phyloP scores from a whole-genome alignment of 2,113 vertebrate species.

The Pongo abelii region DNA sequence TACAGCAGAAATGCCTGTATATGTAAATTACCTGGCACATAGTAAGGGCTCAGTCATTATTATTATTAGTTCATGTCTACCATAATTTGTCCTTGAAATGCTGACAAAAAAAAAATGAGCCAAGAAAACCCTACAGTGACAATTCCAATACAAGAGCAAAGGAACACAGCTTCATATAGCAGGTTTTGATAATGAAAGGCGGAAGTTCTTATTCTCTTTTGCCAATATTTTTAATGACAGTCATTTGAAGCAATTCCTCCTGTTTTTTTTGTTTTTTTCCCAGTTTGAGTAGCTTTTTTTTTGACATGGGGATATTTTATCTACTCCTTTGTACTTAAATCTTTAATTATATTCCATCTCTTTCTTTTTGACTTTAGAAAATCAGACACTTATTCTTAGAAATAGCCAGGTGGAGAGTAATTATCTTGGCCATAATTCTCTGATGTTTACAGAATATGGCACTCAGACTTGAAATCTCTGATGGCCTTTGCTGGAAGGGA shows the following conservation, averaged over 20 bases:
- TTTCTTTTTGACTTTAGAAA: conserved; percentile 10
- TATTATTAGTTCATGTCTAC: neutral
- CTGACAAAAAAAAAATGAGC: neutral
- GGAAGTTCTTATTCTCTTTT: neutral
- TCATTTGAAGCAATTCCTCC: neutral
- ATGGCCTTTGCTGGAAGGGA: neutral
- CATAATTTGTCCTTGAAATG: neutral
- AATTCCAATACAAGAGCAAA: neutral
- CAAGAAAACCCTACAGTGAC: neutral
- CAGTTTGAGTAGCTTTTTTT: conserved; percentile 16
- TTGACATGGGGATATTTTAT: neutral
- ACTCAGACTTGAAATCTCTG: neutral
- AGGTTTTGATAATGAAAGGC: neutral
- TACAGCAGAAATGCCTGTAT: neutral
- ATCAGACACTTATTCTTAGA: neutral
- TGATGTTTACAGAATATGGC: neutral
- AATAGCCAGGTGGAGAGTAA: conserved; percentile 6
- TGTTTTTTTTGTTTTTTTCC: neutral
- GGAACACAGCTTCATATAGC: neutral
- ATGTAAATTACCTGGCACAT: neutral
- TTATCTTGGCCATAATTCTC: neutral
- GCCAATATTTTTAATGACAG: neutral
- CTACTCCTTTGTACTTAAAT: conserved; percentile 16
- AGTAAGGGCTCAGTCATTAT: neutral
- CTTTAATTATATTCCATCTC: neutral